phyloP scores from a whole-genome alignment of 2,888 invertebrate genomes.

The Lycaena phlaeas region DNA sequence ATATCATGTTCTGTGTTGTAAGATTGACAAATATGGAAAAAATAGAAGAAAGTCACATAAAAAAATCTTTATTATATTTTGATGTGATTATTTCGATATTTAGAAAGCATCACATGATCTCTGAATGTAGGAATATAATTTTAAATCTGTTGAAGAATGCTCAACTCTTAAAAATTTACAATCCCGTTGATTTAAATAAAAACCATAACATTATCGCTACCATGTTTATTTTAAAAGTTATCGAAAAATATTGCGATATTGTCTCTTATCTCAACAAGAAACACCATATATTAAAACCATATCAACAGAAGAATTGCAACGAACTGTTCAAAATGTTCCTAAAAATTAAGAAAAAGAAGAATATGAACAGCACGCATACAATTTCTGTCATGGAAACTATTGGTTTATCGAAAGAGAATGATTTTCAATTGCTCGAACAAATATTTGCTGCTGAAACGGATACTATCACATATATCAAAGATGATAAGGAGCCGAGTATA shows the following conservation, averaged over 20 bases:
- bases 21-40: conserved; percentile 41
- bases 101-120: conserved; percentile 39
- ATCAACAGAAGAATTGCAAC: conserved; percentile 66
- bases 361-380: conserved; percentile 41
- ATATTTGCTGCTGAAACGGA: conserved; percentile 41
- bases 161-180: conserved; percentile 49
- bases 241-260: conserved; percentile 37
- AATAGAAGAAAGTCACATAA: conserved; percentile 32
- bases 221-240: conserved; percentile 41
- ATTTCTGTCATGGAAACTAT: conserved; percentile 52
- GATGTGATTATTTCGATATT: conserved; percentile 40
- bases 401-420: conserved; percentile 50
- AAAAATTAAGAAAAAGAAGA: conserved; percentile 54
- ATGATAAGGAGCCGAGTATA: conserved; percentile 64
- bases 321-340: conserved; percentile 56
- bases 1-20: conserved; percentile 49
- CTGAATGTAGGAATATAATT: conserved; percentile 41
- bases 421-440: conserved; percentile 48
- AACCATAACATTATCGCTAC: conserved; percentile 39
- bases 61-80: conserved; percentile 39
- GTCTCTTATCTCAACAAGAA: conserved; percentile 41
- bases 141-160: conserved; percentile 48
- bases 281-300: conserved; percentile 54
- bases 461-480: conserved; percentile 50
- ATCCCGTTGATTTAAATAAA: conserved; percentile 43